phyloP scores from a whole-genome alignment of 1,140 invertebrate genomes.

The Metopolophium dirhodum region DNA sequence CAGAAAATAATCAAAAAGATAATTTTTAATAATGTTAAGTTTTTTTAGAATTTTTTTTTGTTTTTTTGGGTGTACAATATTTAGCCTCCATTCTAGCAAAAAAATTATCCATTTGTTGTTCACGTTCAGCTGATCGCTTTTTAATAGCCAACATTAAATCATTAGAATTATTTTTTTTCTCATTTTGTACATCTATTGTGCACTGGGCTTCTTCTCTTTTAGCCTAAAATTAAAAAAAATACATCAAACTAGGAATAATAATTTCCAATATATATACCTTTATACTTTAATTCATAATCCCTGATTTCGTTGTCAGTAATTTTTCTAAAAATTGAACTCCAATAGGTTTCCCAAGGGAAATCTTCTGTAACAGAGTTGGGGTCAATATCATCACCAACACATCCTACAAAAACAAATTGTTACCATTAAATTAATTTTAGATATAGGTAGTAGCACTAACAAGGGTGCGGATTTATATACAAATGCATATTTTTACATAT shows the following conservation, averaged over 20 bases:
- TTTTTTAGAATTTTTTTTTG: neutral
- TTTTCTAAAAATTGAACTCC: conserved; percentile 84
- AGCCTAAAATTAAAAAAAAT: conserved; percentile 20
- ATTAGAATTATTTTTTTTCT: conserved; percentile 18
- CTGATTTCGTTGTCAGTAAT: conserved; percentile 85
- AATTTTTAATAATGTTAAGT: neutral
- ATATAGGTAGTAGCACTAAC: too few relatives aligned
- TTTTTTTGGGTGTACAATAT: conserved; percentile 38
- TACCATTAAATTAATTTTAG: too few relatives aligned
- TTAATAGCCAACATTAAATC: conserved; percentile 46
- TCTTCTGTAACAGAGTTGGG: conserved; percentile 69
- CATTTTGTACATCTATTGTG: conserved; percentile 11
- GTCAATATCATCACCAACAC: conserved; percentile 72
- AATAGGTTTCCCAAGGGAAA: conserved; percentile 85
- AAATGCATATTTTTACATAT: too few relatives aligned
- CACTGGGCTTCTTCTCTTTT: conserved; percentile 19
- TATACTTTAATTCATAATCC: conserved; percentile 85
- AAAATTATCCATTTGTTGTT: conserved; percentile 27
- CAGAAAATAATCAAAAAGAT: neutral
- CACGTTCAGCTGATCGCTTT: conserved; percentile 47
- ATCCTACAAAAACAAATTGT: conserved; percentile 56
- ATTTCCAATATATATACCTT: conserved; percentile 66
- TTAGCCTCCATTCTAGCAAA: conserved; percentile 46
- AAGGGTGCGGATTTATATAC: too few relatives aligned
- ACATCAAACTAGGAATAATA: neutral